Evolutionary conservation across 1,140 invertebrate species (phyloP).

Genomic region (Trichonephila clavata): DNA sequence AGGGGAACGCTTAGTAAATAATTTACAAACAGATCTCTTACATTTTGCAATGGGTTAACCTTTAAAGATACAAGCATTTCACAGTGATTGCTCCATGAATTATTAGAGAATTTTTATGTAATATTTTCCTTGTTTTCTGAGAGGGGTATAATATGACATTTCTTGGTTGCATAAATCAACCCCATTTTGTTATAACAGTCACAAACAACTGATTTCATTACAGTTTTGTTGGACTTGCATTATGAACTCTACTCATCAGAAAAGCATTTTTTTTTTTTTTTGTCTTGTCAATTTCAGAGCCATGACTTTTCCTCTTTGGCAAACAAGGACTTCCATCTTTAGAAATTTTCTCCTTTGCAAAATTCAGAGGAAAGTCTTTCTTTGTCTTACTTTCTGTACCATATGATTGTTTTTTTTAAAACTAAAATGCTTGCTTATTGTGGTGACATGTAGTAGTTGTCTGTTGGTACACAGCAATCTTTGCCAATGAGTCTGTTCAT

Average conservation of each 20-base stretch:
- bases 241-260: not conserved
- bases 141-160: slow-evolving; percentile 31
- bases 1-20: not conserved
- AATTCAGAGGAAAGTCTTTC: not conserved
- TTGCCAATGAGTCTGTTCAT: slow-evolving; percentile 6
- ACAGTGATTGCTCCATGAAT: slow-evolving; percentile 6
- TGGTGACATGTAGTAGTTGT: not conserved
- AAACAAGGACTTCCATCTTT: not conserved
- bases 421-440: not conserved
- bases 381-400: not conserved
- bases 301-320: not conserved
- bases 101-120: slow-evolving; percentile 34
- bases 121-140: slow-evolving; percentile 34
- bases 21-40: slow-evolving; percentile 28
- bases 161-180: not conserved
- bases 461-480: not conserved
- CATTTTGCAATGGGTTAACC: not conserved
- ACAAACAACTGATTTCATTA: not conserved
- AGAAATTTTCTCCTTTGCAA: not conserved
- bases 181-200: slow-evolving; percentile 39
- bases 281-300: not conserved
- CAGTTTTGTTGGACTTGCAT: not conserved
- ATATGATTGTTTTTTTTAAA: not conserved
- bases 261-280: not conserved
- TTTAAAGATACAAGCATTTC: slow-evolving; percentile 35